Conservation (phyloP, 1,140 invertebrate species). For the Helicoverpa zea region DNA sequence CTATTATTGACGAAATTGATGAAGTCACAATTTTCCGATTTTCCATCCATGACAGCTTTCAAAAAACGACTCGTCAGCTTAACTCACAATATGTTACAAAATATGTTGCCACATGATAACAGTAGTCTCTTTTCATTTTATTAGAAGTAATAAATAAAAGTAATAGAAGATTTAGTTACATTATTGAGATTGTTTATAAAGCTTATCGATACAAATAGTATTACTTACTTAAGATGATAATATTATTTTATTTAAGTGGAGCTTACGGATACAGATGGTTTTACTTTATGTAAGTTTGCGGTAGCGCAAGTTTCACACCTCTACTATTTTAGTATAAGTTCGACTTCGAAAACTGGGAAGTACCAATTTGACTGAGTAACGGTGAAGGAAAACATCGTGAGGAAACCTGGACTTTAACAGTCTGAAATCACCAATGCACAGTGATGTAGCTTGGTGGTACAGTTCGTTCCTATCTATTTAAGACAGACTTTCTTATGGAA, state of each 20-base stretch:
- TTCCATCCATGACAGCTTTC: no score
- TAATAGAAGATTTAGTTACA: conserved; percentile 32
- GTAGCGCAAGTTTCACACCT: not conserved
- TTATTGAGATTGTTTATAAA: conserved; percentile 37
- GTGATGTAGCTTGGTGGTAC: not conserved
- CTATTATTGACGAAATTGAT: not conserved
- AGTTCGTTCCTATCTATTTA: not conserved
- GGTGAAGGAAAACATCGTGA: conserved; percentile 1
- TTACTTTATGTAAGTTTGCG: not conserved
- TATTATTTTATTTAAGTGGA: conserved; percentile 27
- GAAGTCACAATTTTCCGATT: no score
- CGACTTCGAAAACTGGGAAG: not conserved
- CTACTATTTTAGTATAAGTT: not conserved
- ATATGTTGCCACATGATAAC: conserved; percentile 18
- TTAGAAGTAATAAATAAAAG: conserved; percentile 1
- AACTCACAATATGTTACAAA: not conserved
- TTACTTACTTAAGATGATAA: conserved; percentile 21
- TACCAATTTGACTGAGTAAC: conserved; percentile 1
- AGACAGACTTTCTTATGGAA: not conserved
- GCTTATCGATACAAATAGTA: conserved; percentile 27
- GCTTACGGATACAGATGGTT: not conserved
- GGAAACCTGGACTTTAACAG: not conserved
- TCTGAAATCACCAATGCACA: not conserved
- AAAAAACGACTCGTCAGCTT: not conserved
- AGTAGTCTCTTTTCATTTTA: not conserved